Percentiles rank a stretch among this genome's conserved stretches.
Evolutionary conservation across 2,113 vertebrate genomes (phyloP).

Genomic region (Ophiodon elongatus): DNA sequence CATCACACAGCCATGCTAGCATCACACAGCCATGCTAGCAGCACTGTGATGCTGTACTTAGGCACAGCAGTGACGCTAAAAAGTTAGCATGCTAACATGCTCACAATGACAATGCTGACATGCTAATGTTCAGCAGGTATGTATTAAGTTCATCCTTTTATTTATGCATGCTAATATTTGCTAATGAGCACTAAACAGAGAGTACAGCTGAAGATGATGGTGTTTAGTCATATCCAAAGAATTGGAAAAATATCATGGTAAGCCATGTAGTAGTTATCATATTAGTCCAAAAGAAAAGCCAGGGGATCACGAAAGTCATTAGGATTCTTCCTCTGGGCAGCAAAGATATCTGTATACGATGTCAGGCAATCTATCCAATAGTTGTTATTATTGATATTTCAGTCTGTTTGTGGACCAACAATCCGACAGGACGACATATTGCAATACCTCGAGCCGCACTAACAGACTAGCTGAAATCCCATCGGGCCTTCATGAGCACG

Average conservation of each 20-base stretch:
- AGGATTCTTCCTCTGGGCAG: background rate
- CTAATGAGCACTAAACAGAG: background rate
- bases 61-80: background rate
- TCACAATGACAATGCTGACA: background rate
- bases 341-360: background rate
- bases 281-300: background rate
- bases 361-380: background rate
- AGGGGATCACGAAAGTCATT: background rate
- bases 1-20: no score
- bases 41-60: background rate
- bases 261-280: background rate
- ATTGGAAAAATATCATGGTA: background rate
- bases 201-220: background rate
- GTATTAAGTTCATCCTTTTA: background rate
- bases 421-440: no score
- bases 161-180: background rate
- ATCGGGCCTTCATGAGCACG: background rate
- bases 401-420: background rate
- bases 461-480: background rate
- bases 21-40: background rate
- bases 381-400: background rate
- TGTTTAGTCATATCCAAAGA: background rate
- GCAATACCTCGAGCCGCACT: background rate
- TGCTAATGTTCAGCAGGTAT: background rate
- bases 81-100: background rate